Conservation (phyloP, 2,797 vertebrate genomes). For the Channa striata region DNA sequence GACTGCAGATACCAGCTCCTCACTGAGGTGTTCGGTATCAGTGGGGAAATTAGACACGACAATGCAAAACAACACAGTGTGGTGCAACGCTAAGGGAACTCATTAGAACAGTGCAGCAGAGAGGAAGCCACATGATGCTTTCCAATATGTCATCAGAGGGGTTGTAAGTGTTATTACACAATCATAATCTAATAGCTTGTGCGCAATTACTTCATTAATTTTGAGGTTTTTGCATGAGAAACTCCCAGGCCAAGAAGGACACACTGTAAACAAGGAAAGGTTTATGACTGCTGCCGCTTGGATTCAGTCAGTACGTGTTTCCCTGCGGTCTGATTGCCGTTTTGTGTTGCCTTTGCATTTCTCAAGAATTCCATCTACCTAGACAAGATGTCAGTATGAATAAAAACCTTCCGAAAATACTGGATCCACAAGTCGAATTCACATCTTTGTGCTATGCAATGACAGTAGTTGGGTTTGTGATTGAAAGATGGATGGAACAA, state of each 20-base stretch:
- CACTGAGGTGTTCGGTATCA: constrained; percentile 63
- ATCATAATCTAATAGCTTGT: constrained; percentile 65
- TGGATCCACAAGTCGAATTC: too few relatives aligned
- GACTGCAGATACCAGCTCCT: constrained; percentile 61
- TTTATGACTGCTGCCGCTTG: background rate
- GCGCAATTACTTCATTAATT: constrained; percentile 64
- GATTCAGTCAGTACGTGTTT: background rate
- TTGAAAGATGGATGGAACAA: too few relatives aligned
- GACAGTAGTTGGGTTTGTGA: too few relatives aligned
- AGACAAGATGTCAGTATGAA: constrained; percentile 4
- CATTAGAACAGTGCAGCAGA: constrained; percentile 71
- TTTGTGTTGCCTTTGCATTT: background rate
- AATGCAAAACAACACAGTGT: constrained; percentile 72
- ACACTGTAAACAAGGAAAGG: background rate
- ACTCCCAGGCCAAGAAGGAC: constrained; percentile 1
- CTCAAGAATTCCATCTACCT: background rate
- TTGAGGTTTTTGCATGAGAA: constrained; percentile 37
- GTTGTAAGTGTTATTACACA: constrained; percentile 65
- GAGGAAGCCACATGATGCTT: constrained; percentile 64
- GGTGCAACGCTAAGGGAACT: constrained; percentile 70
- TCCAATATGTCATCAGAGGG: constrained; percentile 59
- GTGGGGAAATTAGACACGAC: constrained; percentile 71
- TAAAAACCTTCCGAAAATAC: too few relatives aligned
- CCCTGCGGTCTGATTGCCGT: background rate
- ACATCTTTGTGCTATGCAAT: too few relatives aligned